Evolutionary conservation across 2,113 vertebrate species (phyloP), one percentile per base, ranked within the genome.

Genomic region (Microtus richardsoni): DNA sequence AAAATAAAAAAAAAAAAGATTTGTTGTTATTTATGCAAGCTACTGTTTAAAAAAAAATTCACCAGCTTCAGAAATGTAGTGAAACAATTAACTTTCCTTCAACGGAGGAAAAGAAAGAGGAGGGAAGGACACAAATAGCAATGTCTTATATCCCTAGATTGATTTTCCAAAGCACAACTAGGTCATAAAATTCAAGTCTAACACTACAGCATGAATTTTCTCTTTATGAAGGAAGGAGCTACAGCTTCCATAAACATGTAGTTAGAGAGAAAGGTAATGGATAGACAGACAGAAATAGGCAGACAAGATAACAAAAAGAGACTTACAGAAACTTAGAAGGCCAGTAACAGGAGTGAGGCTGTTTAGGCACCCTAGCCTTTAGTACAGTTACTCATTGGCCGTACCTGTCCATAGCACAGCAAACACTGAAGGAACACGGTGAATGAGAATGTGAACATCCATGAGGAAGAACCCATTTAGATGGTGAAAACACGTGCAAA

Each of bases 11-110:
- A n/a, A n/a, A n/a, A n/a, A n/a, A 89, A 91, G 33, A 5, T 74
- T 91, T 91, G 13, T 60, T 93, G n/a, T 78, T 93, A 10, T 75
- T 91, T 54, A 68, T 84, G 33, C 24, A 88, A 92, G 47, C 17
- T 96, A 52, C 7, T 82, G 11, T 66, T 84, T 78, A 24, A 92
- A 94, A 75, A 1, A 88, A 28, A 92, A 80, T 30, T 66, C 78
- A 87, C 21, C 60, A 58, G 39, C 19, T 91, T 75, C 80, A 71
- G 41, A 89, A 86, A 95, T 33, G 2, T 4, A 83, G 21, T 41
- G 13, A 16, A 75, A 75, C 14, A 39, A 68, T 70, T 85, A 10
- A 36, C 77, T 60, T 22, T 54, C 33, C 44, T 47, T 68, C 75
- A 28, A 87, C 12, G 22, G 6, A 60, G 6, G 13, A 39, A 66